Percentiles rank a stretch among this genome's conserved stretches.
phyloP scores from a whole-genome alignment of 2,797 vertebrate genomes.

The Sebastes cheni region DNA sequence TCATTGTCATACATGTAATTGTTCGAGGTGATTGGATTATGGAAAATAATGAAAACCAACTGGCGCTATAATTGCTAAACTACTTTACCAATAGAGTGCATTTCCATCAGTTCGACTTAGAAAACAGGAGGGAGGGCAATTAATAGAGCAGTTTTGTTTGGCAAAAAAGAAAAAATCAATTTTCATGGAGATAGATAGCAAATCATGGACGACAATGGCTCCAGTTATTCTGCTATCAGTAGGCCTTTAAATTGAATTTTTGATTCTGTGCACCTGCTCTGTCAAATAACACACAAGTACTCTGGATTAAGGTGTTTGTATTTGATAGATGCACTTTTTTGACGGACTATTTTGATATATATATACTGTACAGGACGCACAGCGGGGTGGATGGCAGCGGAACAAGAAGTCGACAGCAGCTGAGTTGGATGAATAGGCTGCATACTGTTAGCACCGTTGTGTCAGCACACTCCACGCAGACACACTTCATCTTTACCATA shows the following conservation, averaged over 20 bases:
- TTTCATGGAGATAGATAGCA: neutral
- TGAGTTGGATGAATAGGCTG: constrained; percentile 25
- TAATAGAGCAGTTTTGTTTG: neutral
- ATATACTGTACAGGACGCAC: neutral
- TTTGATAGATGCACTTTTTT: neutral
- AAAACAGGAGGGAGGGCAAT: neutral
- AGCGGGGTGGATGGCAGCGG: neutral
- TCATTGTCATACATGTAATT: constrained; percentile 6
- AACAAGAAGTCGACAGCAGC: constrained; percentile 30
- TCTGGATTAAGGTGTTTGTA: neutral
- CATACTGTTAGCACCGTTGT: constrained; percentile 31
- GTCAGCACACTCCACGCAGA: constrained; percentile 20
- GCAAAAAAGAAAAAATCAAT: neutral
- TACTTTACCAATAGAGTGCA: constrained; percentile 12
- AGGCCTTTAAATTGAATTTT: neutral
- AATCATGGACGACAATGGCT: neutral
- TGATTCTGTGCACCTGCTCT: neutral
- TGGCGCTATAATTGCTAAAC: constrained; percentile 22
- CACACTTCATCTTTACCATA: constrained; percentile 2
- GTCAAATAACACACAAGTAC: neutral
- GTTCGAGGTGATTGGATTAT: constrained; percentile 44
- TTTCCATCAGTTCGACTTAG: constrained; percentile 4
- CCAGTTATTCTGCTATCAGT: neutral
- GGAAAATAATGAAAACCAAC: constrained; percentile 36
- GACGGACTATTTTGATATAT: neutral